Evolutionary conservation across 2,888 invertebrate species (phyloP).

Genomic region (Leucozona laternaria): DNA sequence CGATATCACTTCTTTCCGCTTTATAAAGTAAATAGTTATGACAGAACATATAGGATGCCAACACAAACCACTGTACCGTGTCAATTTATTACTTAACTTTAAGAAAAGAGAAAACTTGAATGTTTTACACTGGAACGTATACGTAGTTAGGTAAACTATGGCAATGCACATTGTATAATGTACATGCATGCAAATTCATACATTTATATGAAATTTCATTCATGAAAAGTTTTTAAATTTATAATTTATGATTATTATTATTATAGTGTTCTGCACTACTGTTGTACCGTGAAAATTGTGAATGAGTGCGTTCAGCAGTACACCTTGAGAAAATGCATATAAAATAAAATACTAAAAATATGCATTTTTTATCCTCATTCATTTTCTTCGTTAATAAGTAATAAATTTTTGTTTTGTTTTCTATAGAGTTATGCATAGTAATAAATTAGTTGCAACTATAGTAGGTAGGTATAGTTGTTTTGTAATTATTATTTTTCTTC

Average conservation of each 20-base stretch:
- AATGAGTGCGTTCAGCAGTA: conserved; percentile 69
- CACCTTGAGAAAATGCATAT: conserved; percentile 38
- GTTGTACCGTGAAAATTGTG: conserved; percentile 62
- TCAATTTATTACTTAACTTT: conserved; percentile 35
- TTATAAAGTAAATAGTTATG: conserved; percentile 32
- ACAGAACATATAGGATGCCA: conserved; percentile 37
- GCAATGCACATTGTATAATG: neutral
- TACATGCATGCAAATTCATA: neutral
- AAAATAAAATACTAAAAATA: neutral
- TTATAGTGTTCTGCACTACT: conserved; percentile 56
- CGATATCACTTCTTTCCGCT: conserved; percentile 28
- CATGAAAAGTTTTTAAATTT: conserved; percentile 44
- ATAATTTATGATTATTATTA: conserved; percentile 9
- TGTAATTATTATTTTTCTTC: conserved; percentile 43
- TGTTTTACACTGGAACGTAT: conserved; percentile 1
- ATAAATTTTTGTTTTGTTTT: conserved; percentile 19
- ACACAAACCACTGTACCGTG: conserved; percentile 63
- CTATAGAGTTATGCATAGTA: neutral
- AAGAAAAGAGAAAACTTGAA: conserved; percentile 47
- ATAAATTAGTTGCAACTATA: conserved; percentile 54
- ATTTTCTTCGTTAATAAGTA: conserved; percentile 21
- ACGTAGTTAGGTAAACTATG: conserved; percentile 20
- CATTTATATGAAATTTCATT: conserved; percentile 50
- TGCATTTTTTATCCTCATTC: conserved; percentile 18
- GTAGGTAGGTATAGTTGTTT: conserved; percentile 7